Base-by-base conservation (phyloP, 2,797 vertebrate genomes). In the Helarctos malayanus region DNA sequence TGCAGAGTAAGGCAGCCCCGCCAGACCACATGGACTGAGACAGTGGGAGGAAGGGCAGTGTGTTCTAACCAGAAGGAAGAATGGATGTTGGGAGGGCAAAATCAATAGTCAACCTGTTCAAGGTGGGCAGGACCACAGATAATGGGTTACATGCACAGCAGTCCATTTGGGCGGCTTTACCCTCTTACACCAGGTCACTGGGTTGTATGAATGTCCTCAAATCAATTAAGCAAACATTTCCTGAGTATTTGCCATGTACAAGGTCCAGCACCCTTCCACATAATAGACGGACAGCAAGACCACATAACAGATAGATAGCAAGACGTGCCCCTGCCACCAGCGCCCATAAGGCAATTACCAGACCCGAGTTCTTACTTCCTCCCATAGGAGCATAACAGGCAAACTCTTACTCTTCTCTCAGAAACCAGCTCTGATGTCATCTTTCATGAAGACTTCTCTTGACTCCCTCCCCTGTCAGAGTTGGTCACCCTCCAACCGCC, bases 181-280 rank as follows among this genome's bases (percentile, higher is more conserved):
- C 4, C 38, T 88, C 68, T 56, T 83, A 41, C 3, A 57, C 78
- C 56, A 27, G 75, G 7, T 38, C 4, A 69, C 82, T 63, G 32
- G 59, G 7, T 47, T 76, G n/a, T 89, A 14, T 49, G 9, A 71
- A 69, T 59, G 41, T 29, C 38, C 52, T 92, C n/a, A 91, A 41
- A 85, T 69, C 89, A 89, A 75, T 89, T 84, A 61, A 69, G 52
- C 59, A 88, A 95, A 71, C 49, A 59, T 59, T 81, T 90, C 32
- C 56, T 78, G 57, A 88, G 59, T 63, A 65, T 87, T 75, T 35
- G 32, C 82, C 65, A 29, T 54, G 25, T 47, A 52, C 38, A 54
- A 85, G 29, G 10, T 68, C 75, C 12, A 91, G 35, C 16, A 41
- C 23, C 45, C 16, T 95, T 81, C 45, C 56, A 87, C 15, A 41